Evolutionary conservation across 2,888 invertebrate species (phyloP).

Genomic region (Tinea semifulvella): DNA sequence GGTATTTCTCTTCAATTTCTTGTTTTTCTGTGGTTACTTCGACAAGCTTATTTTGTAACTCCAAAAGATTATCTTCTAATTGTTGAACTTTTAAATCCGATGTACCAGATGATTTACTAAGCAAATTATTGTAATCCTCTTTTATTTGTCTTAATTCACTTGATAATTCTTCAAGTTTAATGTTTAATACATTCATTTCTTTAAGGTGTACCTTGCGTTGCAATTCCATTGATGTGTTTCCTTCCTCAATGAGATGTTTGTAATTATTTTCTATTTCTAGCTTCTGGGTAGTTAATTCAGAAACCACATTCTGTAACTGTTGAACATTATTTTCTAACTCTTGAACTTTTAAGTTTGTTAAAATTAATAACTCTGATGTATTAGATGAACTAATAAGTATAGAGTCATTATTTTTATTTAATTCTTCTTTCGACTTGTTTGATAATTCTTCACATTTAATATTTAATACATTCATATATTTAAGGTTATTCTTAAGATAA

Average conservation of each 20-base stretch:
- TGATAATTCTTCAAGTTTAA: conserved; percentile 29
- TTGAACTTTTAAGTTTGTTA: too few relatives aligned
- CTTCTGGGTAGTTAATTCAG: conserved; percentile 26
- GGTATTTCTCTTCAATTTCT: conserved; percentile 36
- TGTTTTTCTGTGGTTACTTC: conserved; percentile 25
- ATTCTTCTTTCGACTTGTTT: conserved; percentile 20
- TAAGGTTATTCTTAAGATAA: neutral
- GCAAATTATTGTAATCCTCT: neutral
- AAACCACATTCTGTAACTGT: neutral
- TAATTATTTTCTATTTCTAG: conserved; percentile 35
- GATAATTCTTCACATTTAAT: conserved; percentile 29
- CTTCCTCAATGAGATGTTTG: conserved; percentile 34
- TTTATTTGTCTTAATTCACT: conserved; percentile 21
- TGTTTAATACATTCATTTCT: conserved; percentile 11
- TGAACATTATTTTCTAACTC: conserved; percentile 1
- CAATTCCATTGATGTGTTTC: conserved; percentile 32
- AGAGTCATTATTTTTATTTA: conserved; percentile 15
- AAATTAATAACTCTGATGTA: neutral
- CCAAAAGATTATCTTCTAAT: neutral
- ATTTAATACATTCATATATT: conserved; percentile 1
- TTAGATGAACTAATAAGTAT: neutral
- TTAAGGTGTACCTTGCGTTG: conserved; percentile 29
- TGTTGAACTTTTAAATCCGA: neutral
- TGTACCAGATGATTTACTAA: neutral
- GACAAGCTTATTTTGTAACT: neutral